Percentiles rank a stretch among this genome's conserved stretches.
Conservation (phyloP, 2,888 invertebrate genomes). For the Hipparchia sbordonii region DNA sequence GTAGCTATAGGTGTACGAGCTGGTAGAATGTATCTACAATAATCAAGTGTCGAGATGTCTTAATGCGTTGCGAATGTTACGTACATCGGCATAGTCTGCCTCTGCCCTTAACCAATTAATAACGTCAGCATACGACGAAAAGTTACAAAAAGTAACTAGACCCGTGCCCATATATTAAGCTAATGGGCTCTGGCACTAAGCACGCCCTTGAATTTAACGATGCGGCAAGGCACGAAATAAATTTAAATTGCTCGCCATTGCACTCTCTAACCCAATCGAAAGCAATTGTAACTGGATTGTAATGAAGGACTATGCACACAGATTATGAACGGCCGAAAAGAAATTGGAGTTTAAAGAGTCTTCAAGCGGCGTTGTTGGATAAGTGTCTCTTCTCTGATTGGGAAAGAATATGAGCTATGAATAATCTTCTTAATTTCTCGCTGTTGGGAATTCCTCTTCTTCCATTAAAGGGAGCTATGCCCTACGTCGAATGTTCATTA, state of each 20-base stretch:
- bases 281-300: conserved; percentile 34
- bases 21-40: no score
- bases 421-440: neutral
- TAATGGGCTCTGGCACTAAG: conserved; percentile 66
- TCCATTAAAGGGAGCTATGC: neutral
- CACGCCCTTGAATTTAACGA: conserved; percentile 72
- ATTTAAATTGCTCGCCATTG: conserved; percentile 64
- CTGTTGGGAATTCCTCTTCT: neutral
- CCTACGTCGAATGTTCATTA: no score
- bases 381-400: neutral
- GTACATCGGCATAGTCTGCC: conserved; percentile 32
- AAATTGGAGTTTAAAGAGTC: conserved; percentile 4
- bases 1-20: no score
- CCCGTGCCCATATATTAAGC: conserved; percentile 70
- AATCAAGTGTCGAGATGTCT: no score
- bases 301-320: conserved; percentile 36
- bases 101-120: conserved; percentile 53
- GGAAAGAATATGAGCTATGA: neutral
- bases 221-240: conserved; percentile 65
- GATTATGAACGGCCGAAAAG: conserved; percentile 13
- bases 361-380: neutral
- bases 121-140: conserved; percentile 49
- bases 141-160: conserved; percentile 63
- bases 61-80: no score
- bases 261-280: conserved; percentile 38